Base-by-base conservation (phyloP, 2,797 vertebrate genomes). In the Hafferia zeledoni region DNA sequence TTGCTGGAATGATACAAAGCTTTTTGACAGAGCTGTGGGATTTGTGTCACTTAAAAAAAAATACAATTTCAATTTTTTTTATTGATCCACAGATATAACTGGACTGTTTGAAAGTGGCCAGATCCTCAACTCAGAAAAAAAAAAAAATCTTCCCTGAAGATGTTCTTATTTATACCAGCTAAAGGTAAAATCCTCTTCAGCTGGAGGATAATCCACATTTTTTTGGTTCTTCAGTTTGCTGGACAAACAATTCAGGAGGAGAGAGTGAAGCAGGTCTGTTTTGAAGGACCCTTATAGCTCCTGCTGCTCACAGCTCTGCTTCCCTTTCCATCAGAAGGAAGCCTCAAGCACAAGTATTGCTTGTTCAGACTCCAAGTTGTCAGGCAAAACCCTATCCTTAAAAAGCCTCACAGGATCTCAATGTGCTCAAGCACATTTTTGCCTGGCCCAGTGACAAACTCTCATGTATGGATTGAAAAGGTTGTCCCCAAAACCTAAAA, bases 161-260 rank as follows among this genome's bases (percentile, higher is more conserved):
- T 78, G 10, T 37, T 85, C 49, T 88, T 67, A 91, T 94, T 95
- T 94, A 65, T 68, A 57, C 17, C 39, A 91, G 82, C 76, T 93
- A 44, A 87, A 77, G 46, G n/a, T 49, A 83, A 91, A 88, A 90
- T 30, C 39, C 87, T 86, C 60, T 88, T 90, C 69, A 70, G 1
- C 8, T 11, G 13, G 35, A 33, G n/a, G 65, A 91, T 94, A 95
- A 96, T 91, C 85, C 76, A 55, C 44, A 41, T 90, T 83, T 83
- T 55, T 78, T 89, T 81, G 46, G 61, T 81, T 83, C 72, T 93
- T 78, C 69, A 90, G 65, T 88, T 80, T 81, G n/a, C 76, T 71
- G 93, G 89, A 91, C 82, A 80, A 75, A 83, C 1, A 35, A 65
- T 64, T 68, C 33, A 65, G 76, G 68, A 64, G 82, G 70, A 88